Conservation (phyloP, 1,140 invertebrate species). For the Psilanteris sp. region DNA sequence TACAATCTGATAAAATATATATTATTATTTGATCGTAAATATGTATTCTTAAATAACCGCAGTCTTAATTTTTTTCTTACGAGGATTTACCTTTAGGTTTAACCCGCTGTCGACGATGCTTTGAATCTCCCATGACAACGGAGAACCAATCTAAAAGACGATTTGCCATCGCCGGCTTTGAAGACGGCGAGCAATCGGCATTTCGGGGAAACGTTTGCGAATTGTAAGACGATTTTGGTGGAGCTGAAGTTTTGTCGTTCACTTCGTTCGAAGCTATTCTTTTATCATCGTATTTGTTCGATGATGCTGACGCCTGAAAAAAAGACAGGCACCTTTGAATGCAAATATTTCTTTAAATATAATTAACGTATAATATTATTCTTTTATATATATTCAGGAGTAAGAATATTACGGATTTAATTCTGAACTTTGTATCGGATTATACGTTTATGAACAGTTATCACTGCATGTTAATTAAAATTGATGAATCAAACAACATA, state of each 20-base stretch:
- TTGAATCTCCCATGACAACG: constrained; percentile 91
- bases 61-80: background rate
- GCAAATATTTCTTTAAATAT: background rate
- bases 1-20: no score
- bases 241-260: constrained; percentile 80
- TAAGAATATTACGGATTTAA: no score
- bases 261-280: constrained; percentile 86
- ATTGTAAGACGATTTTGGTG: constrained; percentile 68
- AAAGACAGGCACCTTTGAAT: constrained; percentile 12
- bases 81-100: constrained; percentile 81
- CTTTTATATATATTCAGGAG: no score
- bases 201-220: constrained; percentile 66
- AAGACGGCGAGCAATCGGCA: constrained; percentile 83
- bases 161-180: constrained; percentile 92
- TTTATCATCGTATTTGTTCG: constrained; percentile 83
- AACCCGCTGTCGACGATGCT: constrained; percentile 80
- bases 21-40: no score
- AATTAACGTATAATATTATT: no score
- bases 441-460: no score
- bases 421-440: no score
- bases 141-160: constrained; percentile 96
- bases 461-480: no score
- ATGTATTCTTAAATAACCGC: no score
- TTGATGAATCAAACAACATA: no score
- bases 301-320: constrained; percentile 40